Base-by-base conservation (phyloP, 2,888 invertebrate genomes). In the Tetragonisca angustula region DNA sequence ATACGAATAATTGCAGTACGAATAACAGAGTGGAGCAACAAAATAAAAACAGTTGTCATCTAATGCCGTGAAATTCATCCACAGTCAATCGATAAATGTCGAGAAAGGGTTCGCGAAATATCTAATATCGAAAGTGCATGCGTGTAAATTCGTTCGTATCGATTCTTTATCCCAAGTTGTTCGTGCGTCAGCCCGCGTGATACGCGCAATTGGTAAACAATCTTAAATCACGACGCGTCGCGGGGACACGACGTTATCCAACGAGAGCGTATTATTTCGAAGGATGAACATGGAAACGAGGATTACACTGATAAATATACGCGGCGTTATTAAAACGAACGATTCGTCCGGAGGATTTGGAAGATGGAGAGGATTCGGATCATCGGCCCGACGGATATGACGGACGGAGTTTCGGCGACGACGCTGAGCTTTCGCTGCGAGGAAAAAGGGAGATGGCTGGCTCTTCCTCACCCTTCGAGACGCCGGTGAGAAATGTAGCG, bases 401-500 rank as follows among this genome's bases (percentile, higher is more conserved):
- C 83, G 69, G 59, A 83, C 21, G 76, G 36, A 70, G 43, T 61
- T 76, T 73, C 32, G 64, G 59, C 62, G 27, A 54, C 49, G 75
- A 19, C 4, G 50, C 49, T 49, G 4, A 24, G 69, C 71, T 75
- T 64, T 73, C 69, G 72, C 62, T 62, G 49, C 13, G 17, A 27
- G n/a, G 24, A n/a, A 21, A 49, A 13, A 9, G 61, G 21, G 36
- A 43, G 17, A 13, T n/a, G 24, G 62, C 9, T 4, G 11, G n/a
- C 54, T 17, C 36, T 52, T 21, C 27, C 2, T 3, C 36, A 0
- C 9, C 9, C 9, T 11, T 43, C 13, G 50, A 52, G 56, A 75
- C 75, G 13, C 5, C 24, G 4, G 43, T 69, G 84, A 84, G 70
- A 76, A 73, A 76, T 70, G 79, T 65, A 76, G 59, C 85, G 65